These are phyloP conservation scores for Centropus bengalensis DNA, from an alignment of 2,113 vertebrate species.

Conservation along the genomic window DNA sequence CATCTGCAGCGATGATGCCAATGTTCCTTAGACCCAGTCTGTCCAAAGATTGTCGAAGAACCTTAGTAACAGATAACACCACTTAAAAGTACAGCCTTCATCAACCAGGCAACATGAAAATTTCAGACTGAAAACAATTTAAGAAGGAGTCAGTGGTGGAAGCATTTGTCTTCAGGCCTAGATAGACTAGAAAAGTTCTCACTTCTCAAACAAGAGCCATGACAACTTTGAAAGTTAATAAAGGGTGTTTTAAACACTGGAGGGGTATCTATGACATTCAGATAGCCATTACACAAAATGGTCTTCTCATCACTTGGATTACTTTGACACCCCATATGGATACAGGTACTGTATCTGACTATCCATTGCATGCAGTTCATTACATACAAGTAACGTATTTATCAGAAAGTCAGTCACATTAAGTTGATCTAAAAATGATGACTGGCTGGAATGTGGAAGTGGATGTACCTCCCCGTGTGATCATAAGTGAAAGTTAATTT, in stretches of 20 bases:
- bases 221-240: neutral
- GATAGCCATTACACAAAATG: neutral
- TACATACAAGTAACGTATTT: neutral
- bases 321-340: neutral
- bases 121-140: slow-evolving; percentile 1
- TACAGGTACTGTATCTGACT: neutral
- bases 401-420: neutral
- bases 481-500: neutral
- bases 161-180: neutral
- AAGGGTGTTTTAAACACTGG: neutral
- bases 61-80: slow-evolving; percentile 82
- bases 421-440: neutral
- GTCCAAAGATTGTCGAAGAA: slow-evolving; percentile 86
- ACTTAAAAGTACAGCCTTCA: slow-evolving; percentile 56
- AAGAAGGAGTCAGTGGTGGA: neutral
- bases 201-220: neutral
- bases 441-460: neutral
- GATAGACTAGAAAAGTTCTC: neutral
- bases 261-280: neutral
- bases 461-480: neutral
- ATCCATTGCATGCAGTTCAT: neutral
- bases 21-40: slow-evolving; percentile 79
- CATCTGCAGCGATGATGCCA: slow-evolving; percentile 88
- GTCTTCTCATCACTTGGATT: neutral
- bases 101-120: neutral